Evolutionary conservation across 1,140 invertebrate species (phyloP), one percentile per base, ranked within the genome.

Genomic region (Eulimnadia texana): DNA sequence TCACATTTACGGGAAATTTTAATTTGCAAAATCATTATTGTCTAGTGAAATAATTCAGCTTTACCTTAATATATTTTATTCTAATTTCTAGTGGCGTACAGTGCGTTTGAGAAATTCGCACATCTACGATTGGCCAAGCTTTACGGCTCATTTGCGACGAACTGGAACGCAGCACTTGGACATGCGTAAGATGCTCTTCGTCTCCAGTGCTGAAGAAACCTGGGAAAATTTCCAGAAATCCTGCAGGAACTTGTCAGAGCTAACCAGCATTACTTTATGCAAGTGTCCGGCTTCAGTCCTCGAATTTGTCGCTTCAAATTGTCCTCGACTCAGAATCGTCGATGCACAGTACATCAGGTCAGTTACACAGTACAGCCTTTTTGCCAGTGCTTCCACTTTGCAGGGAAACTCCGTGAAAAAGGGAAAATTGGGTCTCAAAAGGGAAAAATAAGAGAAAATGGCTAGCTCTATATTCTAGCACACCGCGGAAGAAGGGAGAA

Each of bases 101-200:
- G 84, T 90, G 0, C 73, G 82, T 2, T 83, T 90, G 82, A 86
- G 87, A 70, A 88, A 90, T 68, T 87, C 85, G 9, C 82, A 84
- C 68, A 81, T 87, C 0, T 77, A 75, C 23, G 84, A 84, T 66
- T 90, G 86, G 83, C 75, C 80, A 59, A 83, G 83, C 11, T 73
- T 88, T 61, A 83, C 80, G 10, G 74, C 79, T 3, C 77, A 81
- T 0, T 68, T 88, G 10, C 77, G 80, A 56, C 73, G 76, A 60
- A 76, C 80, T 58, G 76, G 78, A 2, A 84, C 83, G 1, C 72
- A 77, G 52, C 76, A 81, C 66, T 71, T 85, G 50, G 85, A 88
- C 71, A 70, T 88, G 22, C 77, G 84, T 62, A 88, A 88, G 74
- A 88, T 88, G 82, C 68, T 86, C 0, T 69, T 84, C 28, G 75